These are phyloP conservation scores for Sebastes itinus DNA, from an alignment of 2,797 vertebrate species.

Conservation along the genomic window DNA sequence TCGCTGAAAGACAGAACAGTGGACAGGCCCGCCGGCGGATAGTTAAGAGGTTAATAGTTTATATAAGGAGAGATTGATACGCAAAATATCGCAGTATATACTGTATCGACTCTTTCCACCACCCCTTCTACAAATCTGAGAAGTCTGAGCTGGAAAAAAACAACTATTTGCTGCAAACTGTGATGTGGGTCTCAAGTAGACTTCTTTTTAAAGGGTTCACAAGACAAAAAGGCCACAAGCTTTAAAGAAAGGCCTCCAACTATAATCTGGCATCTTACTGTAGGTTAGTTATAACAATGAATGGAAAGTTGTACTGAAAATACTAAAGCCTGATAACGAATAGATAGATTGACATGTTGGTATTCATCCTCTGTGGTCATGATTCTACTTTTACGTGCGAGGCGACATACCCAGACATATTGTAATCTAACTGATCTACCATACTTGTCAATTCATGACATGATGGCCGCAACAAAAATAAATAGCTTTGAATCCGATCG, in stretches of 20 bases:
- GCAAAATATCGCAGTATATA: too few species aligned
- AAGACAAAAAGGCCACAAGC: neutral
- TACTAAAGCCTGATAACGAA: neutral
- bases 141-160: neutral
- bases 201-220: neutral
- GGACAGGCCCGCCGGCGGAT: fast-evolving
- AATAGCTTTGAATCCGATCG: constrained; percentile 78
- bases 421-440: constrained; percentile 70
- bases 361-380: neutral
- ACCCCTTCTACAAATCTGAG: neutral
- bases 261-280: neutral
- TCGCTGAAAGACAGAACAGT: too few species aligned
- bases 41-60: too few species aligned
- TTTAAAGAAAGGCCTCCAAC: neutral
- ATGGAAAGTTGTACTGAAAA: neutral
- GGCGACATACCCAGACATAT: constrained; percentile 44
- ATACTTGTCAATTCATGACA: constrained; percentile 68
- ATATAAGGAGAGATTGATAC: too few species aligned
- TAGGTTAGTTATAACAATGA: neutral
- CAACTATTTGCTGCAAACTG: neutral
- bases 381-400: constrained; percentile 6
- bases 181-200: neutral
- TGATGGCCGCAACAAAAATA: constrained; percentile 71
- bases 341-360: neutral
- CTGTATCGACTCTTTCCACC: too few species aligned